Evolutionary conservation across 2,797 vertebrate species (phyloP), one percentile per base, ranked within the genome.

Genomic region (Poecilia velifera): DNA sequence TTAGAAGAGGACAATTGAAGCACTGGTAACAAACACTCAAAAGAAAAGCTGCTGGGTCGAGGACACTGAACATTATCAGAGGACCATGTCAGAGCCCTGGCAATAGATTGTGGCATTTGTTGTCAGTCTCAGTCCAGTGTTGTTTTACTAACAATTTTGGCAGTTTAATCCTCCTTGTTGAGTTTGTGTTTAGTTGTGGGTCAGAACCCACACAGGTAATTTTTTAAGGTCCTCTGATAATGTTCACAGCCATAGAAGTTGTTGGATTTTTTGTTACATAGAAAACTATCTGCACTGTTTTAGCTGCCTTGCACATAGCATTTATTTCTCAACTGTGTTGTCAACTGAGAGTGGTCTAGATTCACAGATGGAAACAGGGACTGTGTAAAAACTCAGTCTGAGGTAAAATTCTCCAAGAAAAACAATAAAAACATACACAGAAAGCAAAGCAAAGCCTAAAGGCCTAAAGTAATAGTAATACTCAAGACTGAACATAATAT

Each of bases 231-330:
- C 90, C 86, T 90, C 89, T 93, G 89, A 90, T 88, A 89, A 92
- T 82, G 84, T 89, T 84, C 81, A 78, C n/a, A 78, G 82, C 80
- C 86, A 47, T 81, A 86, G 43, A 92, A 82, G 80, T 82, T 43
- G 64, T 84, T 86, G 83, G 72, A 82, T 87, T 87, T 91, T 62
- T 62, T 89, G 72, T 91, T 77, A 88, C 87, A 89, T 89, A 90
- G 74, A 93, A 93, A 94, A 92, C 78, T 64, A 79, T 94, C 85
- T 83, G 87, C 80, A 92, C 85, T 90, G 85, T 90, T 94, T 91
- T 95, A 95, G 94, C 94, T 95, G 94, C 94, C 94, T 91, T 91
- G 91, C 92, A 93, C 76, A 81, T 92, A 93, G 93, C 93, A 86
- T 88, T 93, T 90, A 83, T 84, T 90, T 94, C 84, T 90, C 64